phyloP scores from a whole-genome alignment of 2,797 vertebrate genomes.

The Macrochelys suwanniensis region DNA sequence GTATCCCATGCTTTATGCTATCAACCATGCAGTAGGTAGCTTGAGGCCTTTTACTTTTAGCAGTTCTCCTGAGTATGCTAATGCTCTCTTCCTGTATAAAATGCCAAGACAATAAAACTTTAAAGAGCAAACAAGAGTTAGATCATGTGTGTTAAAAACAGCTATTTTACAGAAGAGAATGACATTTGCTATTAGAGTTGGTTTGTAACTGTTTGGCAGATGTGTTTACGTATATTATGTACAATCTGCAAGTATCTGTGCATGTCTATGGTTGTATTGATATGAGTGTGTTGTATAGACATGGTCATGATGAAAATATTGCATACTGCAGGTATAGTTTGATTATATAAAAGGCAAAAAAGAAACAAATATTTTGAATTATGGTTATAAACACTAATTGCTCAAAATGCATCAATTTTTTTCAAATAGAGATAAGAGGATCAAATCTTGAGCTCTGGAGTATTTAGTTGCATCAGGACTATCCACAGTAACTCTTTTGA shows the following conservation, averaged over 20 bases:
- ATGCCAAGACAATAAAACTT: conserved; percentile 85
- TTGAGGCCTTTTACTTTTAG: conserved; percentile 85
- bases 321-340: conserved; percentile 8
- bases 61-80: conserved; percentile 82
- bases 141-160: conserved; percentile 78
- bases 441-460: neutral
- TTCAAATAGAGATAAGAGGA: neutral
- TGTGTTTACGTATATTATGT: conserved; percentile 41
- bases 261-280: conserved; percentile 57
- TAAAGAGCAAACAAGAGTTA: conserved; percentile 86
- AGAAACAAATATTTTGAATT: neutral
- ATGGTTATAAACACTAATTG: neutral
- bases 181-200: conserved; percentile 69
- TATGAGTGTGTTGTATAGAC: conserved; percentile 11
- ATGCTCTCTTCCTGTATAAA: conserved; percentile 82
- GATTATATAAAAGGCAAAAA: conserved; percentile 2
- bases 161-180: conserved; percentile 76
- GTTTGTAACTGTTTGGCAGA: conserved; percentile 57
- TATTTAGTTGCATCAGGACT: neutral
- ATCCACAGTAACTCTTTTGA: neutral
- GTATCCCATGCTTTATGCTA: conserved; percentile 86
- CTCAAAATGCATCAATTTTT: neutral
- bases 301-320: conserved; percentile 35
- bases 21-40: conserved; percentile 86
- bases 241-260: conserved; percentile 31